Percentiles rank a stretch among this genome's conserved stretches.
Evolutionary conservation across 1,140 invertebrate species (phyloP).

Genomic region (Tetramorium alpestre): DNA sequence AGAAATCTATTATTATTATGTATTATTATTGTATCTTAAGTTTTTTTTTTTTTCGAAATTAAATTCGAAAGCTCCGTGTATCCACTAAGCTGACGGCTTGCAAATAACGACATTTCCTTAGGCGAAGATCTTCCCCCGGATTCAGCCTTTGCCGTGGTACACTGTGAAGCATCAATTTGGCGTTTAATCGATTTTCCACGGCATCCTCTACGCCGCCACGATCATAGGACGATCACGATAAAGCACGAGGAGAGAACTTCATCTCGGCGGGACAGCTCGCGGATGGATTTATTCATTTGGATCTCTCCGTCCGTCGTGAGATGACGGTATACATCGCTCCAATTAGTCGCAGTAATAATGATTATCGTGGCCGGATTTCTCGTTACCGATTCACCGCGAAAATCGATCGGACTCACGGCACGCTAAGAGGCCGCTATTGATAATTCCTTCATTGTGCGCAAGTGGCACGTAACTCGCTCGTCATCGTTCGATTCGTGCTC

Average conservation of each 20-base stretch:
- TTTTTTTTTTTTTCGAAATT: background rate
- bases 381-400: slow-evolving; percentile 41
- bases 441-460: slow-evolving; percentile 15
- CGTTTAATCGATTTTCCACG: slow-evolving; percentile 72
- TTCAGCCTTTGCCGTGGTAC: background rate
- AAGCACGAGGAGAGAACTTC: slow-evolving; percentile 35
- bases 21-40: background rate
- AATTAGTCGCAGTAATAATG: slow-evolving; percentile 69
- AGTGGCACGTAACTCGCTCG: slow-evolving; percentile 17
- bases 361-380: slow-evolving; percentile 62
- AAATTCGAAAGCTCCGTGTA: background rate
- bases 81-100: background rate
- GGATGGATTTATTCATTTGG: slow-evolving; percentile 51
- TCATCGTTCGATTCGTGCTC: slow-evolving; percentile 26
- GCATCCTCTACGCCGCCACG: slow-evolving; percentile 50
- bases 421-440: background rate
- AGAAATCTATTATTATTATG: background rate
- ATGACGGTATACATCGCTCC: slow-evolving; percentile 62
- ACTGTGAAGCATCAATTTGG: slow-evolving; percentile 65
- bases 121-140: background rate
- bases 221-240: slow-evolving; percentile 64
- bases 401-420: slow-evolving; percentile 30
- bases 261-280: slow-evolving; percentile 18
- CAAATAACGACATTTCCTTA: slow-evolving; percentile 21
- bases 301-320: slow-evolving; percentile 59